Percentiles rank a stretch among this genome's conserved stretches.
phyloP scores from a whole-genome alignment of 2,888 invertebrate species.

The Schizaphis graminum region DNA sequence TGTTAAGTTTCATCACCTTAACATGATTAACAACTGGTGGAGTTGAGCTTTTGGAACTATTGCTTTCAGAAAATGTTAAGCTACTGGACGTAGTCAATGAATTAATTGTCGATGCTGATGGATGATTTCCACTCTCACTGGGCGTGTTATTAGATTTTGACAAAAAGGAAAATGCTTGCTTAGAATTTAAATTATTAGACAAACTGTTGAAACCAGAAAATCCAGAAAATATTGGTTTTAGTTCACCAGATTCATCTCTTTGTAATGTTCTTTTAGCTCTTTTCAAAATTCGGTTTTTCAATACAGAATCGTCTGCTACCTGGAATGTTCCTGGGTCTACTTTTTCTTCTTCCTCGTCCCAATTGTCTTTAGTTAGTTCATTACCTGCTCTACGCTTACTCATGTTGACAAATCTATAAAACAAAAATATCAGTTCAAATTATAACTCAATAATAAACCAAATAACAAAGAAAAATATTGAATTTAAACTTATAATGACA shows the following conservation, averaged over 20 bases:
- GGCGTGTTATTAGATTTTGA: slow-evolving; percentile 63
- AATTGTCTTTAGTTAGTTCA: slow-evolving; percentile 87
- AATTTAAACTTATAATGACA: no score
- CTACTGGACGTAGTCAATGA: slow-evolving; percentile 55
- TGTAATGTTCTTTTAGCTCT: slow-evolving; percentile 74
- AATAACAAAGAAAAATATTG: background rate
- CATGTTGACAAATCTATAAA: slow-evolving; percentile 69
- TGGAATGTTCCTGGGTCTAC: slow-evolving; percentile 69
- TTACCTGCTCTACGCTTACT: slow-evolving; percentile 81
- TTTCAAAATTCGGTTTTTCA: slow-evolving; percentile 84
- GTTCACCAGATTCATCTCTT: slow-evolving; percentile 57
- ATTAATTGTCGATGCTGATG: slow-evolving; percentile 55
- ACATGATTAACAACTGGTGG: background rate
- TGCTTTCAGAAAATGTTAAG: slow-evolving; percentile 46
- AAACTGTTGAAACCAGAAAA: slow-evolving; percentile 67
- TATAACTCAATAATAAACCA: background rate
- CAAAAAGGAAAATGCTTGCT: slow-evolving; percentile 67
- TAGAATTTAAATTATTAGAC: slow-evolving; percentile 46
- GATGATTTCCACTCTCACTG: slow-evolving; percentile 56
- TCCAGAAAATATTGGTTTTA: slow-evolving; percentile 67
- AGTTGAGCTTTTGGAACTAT: slow-evolving; percentile 31
- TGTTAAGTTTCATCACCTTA: slow-evolving; percentile 58
- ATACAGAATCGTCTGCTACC: slow-evolving; percentile 74
- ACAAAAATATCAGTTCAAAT: background rate
- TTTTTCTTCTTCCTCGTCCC: slow-evolving; percentile 77